Evolutionary conservation across 1,140 invertebrate species (phyloP).

Genomic region (Saccostrea echinata): DNA sequence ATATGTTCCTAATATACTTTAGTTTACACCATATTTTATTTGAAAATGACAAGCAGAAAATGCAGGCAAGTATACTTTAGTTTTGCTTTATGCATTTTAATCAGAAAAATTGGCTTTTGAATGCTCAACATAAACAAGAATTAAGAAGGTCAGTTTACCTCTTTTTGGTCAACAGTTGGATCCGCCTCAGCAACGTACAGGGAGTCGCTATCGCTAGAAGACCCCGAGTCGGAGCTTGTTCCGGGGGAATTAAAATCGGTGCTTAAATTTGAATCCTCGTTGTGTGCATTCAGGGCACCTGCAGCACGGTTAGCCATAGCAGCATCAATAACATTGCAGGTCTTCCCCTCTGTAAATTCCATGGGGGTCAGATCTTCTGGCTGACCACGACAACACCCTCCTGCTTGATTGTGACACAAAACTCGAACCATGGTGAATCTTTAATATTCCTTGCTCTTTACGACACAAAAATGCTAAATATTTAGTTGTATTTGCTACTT

Average conservation of each 20-base stretch:
- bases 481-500: background rate
- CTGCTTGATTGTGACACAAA: slow-evolving; percentile 45
- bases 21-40: too few species aligned
- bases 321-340: slow-evolving; percentile 34
- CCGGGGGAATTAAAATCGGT: background rate
- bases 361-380: background rate
- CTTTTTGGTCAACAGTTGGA: background rate
- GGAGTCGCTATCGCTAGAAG: slow-evolving; percentile 43
- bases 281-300: slow-evolving; percentile 26
- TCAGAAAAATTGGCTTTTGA: too few species aligned
- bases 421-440: slow-evolving; percentile 44
- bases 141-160: too few species aligned
- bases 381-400: slow-evolving; percentile 11
- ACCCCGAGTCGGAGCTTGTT: slow-evolving; percentile 35
- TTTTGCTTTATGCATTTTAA: too few species aligned
- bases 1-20: too few species aligned
- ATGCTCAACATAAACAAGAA: too few species aligned
- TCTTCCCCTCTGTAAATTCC: slow-evolving; percentile 10
- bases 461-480: background rate
- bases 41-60: too few species aligned
- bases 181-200: slow-evolving; percentile 25
- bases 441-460: slow-evolving; percentile 1
- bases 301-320: slow-evolving; percentile 26
- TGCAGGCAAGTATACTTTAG: too few species aligned
- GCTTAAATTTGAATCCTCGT: slow-evolving; percentile 34